Percentiles rank a stretch among this genome's conserved stretches.
Conservation (phyloP, 2,113 vertebrate genomes). For the Oriolus oriolus region DNA sequence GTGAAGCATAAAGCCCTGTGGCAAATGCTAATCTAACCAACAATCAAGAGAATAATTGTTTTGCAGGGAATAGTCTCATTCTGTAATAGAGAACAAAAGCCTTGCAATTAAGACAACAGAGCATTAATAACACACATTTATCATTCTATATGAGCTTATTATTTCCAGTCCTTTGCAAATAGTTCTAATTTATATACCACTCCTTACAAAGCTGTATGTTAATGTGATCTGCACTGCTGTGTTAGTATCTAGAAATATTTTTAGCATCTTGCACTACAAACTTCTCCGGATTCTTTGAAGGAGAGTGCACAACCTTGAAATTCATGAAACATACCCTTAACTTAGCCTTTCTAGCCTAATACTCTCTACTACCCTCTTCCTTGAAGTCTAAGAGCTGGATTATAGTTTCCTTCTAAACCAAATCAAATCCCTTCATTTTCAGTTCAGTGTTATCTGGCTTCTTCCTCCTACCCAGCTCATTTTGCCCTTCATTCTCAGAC, state of each 20-base stretch:
- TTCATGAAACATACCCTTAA: background rate
- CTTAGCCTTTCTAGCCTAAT: background rate
- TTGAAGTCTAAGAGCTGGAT: background rate
- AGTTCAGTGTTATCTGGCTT: background rate
- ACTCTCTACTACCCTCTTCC: background rate
- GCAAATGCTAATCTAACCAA: conserved; percentile 61
- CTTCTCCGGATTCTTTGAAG: background rate
- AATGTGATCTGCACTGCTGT: conserved; percentile 18
- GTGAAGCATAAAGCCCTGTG: conserved; percentile 45
- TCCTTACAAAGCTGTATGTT: conserved; percentile 22
- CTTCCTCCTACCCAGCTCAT: background rate
- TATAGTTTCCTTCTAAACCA: background rate
- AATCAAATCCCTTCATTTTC: background rate
- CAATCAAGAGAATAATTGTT: conserved; percentile 63
- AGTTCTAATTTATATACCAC: conserved; percentile 52
- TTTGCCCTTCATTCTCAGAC: conserved; percentile 5
- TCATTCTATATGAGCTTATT: conserved; percentile 62
- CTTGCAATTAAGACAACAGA: conserved; percentile 59
- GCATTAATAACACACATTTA: conserved; percentile 65
- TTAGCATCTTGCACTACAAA: background rate
- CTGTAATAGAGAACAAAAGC: conserved; percentile 56
- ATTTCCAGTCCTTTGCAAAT: conserved; percentile 45
- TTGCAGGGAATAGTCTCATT: conserved; percentile 55
- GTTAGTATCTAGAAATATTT: conserved; percentile 15
- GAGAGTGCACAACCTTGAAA: background rate